Conservation (phyloP, 1,140 invertebrate genomes). For the Cotesia typhae region DNA sequence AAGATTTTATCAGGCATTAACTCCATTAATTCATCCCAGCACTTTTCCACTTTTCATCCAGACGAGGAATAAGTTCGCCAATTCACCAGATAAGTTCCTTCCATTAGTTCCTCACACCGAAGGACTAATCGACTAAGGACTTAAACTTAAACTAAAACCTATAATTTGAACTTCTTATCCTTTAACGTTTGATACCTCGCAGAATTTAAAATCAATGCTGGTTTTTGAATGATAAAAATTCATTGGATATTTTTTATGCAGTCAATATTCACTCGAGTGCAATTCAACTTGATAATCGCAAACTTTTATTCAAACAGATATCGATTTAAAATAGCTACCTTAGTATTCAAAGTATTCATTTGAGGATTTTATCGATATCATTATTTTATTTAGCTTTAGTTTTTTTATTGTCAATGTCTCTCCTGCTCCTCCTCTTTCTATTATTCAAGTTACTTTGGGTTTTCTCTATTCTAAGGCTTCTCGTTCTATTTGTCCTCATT, state of each 20-base stretch:
- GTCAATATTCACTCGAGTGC: slow-evolving; percentile 18
- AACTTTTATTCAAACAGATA: slow-evolving; percentile 6
- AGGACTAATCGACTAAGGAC: slow-evolving; percentile 15
- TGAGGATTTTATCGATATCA: no score
- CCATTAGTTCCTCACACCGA: no score
- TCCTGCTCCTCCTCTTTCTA: background rate
- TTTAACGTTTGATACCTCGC: background rate
- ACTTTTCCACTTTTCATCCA: background rate
- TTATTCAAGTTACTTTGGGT: slow-evolving; percentile 3
- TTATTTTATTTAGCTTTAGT: no score
- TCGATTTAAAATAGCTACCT: slow-evolving; percentile 9
- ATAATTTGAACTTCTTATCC: background rate
- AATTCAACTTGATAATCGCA: slow-evolving; percentile 13
- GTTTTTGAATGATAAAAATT: background rate
- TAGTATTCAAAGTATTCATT: slow-evolving; percentile 18
- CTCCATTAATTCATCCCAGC: slow-evolving; percentile 34
- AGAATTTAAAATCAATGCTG: no score
- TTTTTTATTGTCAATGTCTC: background rate
- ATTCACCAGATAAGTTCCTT: background rate
- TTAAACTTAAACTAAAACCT: background rate
- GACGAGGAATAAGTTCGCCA: slow-evolving; percentile 1
- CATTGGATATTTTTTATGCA: slow-evolving; percentile 14
- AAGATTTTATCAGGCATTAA: slow-evolving; percentile 37
- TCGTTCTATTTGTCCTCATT: slow-evolving; percentile 6
- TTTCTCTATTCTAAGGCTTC: no score